phyloP scores from a whole-genome alignment of 2,888 invertebrate species.

The Chydorus sphaericus region DNA sequence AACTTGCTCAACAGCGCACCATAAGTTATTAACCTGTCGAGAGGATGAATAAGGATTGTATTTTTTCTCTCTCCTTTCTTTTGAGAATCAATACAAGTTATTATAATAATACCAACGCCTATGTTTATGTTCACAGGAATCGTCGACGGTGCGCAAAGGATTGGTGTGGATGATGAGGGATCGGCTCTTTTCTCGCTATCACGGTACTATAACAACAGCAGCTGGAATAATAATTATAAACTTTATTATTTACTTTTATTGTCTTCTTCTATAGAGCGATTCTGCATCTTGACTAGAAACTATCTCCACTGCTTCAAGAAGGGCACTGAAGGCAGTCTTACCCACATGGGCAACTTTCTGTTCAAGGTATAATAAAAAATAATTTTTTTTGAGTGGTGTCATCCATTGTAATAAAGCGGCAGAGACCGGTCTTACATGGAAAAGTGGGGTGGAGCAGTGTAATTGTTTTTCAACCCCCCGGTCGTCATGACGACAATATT shows the following conservation, averaged over 20 bases:
- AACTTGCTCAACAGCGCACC: neutral
- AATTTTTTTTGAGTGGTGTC: too few relatives aligned
- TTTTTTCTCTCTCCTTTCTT: neutral
- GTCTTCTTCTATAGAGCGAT: neutral
- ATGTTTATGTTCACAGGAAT: conserved; percentile 5
- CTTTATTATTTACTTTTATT: neutral
- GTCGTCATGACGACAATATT: too few relatives aligned
- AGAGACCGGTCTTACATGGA: too few relatives aligned
- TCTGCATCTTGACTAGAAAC: conserved; percentile 12
- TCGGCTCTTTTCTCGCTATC: conserved; percentile 12
- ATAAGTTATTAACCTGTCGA: too few relatives aligned
- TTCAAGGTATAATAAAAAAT: conserved; percentile 12
- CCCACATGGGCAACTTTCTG: conserved; percentile 13
- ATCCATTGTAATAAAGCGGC: too few relatives aligned
- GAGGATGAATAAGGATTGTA: neutral
- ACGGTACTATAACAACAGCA: neutral
- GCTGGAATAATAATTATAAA: neutral
- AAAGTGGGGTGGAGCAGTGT: too few relatives aligned
- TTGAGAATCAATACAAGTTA: too few relatives aligned
- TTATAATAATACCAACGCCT: too few relatives aligned
- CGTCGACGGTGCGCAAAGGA: conserved; percentile 12
- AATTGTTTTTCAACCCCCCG: too few relatives aligned
- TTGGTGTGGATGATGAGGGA: conserved; percentile 14
- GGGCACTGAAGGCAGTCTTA: conserved; percentile 7
- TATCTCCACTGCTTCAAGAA: conserved; percentile 14